Conservation (phyloP, 2,113 vertebrate genomes). For the Felis chaus region DNA sequence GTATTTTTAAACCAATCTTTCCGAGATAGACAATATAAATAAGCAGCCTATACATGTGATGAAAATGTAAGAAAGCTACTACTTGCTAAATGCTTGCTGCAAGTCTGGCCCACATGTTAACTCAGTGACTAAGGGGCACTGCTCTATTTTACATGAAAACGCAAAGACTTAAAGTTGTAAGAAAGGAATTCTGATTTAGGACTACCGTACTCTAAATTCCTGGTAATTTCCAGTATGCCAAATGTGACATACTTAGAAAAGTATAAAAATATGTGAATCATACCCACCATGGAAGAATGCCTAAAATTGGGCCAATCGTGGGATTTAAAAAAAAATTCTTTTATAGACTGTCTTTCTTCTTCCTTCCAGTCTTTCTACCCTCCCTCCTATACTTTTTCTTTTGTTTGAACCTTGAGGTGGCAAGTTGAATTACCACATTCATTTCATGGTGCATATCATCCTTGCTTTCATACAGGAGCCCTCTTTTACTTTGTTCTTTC, state of each 20-base stretch:
- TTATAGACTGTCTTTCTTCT: background rate
- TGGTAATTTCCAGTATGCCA: background rate
- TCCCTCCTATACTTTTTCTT: background rate
- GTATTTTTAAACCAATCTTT: slow-evolving; percentile 11
- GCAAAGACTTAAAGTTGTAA: background rate
- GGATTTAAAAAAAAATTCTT: background rate
- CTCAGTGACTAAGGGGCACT: background rate
- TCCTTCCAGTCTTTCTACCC: background rate
- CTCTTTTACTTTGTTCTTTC: background rate
- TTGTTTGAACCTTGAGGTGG: background rate
- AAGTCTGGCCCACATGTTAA: background rate
- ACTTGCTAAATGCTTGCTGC: background rate
- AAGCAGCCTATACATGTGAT: background rate
- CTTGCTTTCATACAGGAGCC: background rate
- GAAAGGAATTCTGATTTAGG: background rate
- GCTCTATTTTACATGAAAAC: background rate
- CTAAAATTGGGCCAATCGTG: background rate
- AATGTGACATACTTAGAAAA: background rate
- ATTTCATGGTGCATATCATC: too few species aligned
- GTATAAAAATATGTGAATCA: background rate
- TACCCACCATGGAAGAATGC: background rate
- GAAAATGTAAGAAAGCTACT: background rate
- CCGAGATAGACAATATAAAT: background rate
- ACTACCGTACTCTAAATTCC: background rate
- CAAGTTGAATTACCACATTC: background rate